These are phyloP conservation scores for Zaprionus lineosus DNA, from an alignment of 2,888 invertebrate genomes.

Conservation along the genomic window DNA sequence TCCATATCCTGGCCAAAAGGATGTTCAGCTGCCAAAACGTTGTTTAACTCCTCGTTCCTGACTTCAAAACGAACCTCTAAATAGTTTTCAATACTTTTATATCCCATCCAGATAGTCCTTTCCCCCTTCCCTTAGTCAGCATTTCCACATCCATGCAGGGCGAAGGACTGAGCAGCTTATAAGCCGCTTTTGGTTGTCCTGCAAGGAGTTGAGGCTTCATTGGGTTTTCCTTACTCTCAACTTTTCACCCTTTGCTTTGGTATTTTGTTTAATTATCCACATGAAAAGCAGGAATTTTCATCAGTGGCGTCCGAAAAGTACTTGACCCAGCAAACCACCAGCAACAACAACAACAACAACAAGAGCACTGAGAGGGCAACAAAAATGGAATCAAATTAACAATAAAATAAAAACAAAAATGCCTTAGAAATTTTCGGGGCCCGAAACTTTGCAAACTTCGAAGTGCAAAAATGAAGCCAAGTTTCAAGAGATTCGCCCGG, in stretches of 20 bases:
- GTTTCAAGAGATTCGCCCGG: conserved; percentile 58
- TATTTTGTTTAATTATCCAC: conserved; percentile 75
- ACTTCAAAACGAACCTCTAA: conserved; percentile 23
- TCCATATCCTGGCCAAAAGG: conserved; percentile 59
- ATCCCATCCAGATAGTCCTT: too few relatives aligned
- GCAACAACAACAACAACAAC: conserved; percentile 5
- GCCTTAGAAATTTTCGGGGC: conserved; percentile 48
- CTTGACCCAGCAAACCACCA: conserved; percentile 41
- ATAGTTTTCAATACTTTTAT: neutral
- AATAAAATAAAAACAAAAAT: conserved; percentile 66
- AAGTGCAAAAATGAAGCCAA: conserved; percentile 65
- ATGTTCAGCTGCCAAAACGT: conserved; percentile 66
- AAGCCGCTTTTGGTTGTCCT: conserved; percentile 42
- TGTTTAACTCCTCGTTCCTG: conserved; percentile 31
- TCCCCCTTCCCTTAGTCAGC: too few relatives aligned
- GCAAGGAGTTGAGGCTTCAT: conserved; percentile 33
- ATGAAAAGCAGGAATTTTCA: conserved; percentile 58
- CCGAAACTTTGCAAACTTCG: conserved; percentile 31
- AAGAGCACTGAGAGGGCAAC: neutral
- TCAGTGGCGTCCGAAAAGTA: conserved; percentile 13
- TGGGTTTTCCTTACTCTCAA: conserved; percentile 18
- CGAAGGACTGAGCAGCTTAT: conserved; percentile 35
- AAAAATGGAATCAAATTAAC: conserved; percentile 67
- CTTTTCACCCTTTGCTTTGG: conserved; percentile 46
- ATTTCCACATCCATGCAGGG: too few relatives aligned